These are phyloP conservation scores for Euleptes europaea DNA, from an alignment of 2,113 vertebrate genomes.

Conservation along the genomic window DNA sequence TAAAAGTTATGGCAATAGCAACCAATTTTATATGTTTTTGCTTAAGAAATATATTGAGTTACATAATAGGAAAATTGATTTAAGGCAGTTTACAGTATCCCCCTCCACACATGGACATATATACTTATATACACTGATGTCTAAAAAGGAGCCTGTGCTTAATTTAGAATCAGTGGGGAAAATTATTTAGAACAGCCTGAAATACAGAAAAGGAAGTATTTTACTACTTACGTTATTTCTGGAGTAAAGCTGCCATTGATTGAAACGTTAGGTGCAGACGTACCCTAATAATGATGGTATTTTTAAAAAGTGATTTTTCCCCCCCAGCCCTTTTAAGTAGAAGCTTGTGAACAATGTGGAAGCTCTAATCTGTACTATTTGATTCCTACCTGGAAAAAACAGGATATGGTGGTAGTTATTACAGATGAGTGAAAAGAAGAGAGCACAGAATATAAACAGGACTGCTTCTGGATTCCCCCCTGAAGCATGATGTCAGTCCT, in stretches of 20 bases:
- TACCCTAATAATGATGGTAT: not conserved
- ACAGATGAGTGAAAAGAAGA: not conserved
- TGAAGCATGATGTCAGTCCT: not conserved
- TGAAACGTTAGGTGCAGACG: not conserved
- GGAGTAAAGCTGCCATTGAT: not conserved
- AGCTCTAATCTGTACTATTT: not conserved
- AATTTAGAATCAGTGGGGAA: too few relatives aligned
- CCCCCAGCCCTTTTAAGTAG: not conserved
- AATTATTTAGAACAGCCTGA: too few relatives aligned
- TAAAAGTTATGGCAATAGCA: not conserved
- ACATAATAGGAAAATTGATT: not conserved
- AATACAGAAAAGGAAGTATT: not conserved
- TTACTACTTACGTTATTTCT: not conserved
- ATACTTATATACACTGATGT: too few relatives aligned
- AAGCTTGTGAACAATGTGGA: not conserved
- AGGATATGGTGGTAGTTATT: not conserved
- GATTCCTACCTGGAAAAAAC: not conserved
- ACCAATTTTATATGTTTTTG: not conserved
- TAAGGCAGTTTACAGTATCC: not conserved
- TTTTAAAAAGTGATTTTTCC: not conserved
- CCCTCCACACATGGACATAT: too few relatives aligned
- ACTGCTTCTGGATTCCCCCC: not conserved
- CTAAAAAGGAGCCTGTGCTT: too few relatives aligned
- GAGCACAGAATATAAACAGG: not conserved
- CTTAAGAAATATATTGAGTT: not conserved